phyloP scores from a whole-genome alignment of 2,113 vertebrate species.

The Thermophis baileyi region DNA sequence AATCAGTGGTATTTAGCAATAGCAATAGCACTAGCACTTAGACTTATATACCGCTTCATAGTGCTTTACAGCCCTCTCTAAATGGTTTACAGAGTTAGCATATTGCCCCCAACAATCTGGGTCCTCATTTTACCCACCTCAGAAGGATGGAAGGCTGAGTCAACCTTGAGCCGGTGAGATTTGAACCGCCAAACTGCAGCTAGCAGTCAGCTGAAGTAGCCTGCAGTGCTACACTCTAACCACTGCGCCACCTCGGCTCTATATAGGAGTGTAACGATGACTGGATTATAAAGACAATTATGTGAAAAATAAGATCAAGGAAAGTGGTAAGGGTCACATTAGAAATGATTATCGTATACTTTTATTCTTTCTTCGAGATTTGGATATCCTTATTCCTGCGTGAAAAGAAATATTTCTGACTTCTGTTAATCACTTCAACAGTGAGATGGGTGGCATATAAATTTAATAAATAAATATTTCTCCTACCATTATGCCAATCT shows the following conservation, averaged over 20 bases:
- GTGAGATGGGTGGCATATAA: not conserved
- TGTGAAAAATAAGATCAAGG: slow-evolving; percentile 40
- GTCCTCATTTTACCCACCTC: too few relatives aligned
- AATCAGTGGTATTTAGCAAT: slow-evolving; percentile 59
- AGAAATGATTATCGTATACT: slow-evolving; percentile 54
- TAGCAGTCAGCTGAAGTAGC: too few relatives aligned
- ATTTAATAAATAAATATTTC: not conserved
- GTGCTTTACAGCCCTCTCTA: too few relatives aligned
- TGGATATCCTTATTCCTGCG: slow-evolving; percentile 40
- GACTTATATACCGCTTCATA: too few relatives aligned
- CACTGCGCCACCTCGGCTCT: too few relatives aligned
- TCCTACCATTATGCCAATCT: not conserved
- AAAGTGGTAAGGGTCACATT: slow-evolving; percentile 50
- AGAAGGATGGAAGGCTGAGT: too few relatives aligned
- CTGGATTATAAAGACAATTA: slow-evolving; percentile 60
- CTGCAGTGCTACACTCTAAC: too few relatives aligned
- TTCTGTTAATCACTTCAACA: not conserved
- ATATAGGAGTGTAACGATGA: slow-evolving; percentile 58
- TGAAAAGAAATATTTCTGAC: not conserved
- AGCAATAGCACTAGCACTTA: too few relatives aligned
- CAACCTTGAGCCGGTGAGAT: too few relatives aligned
- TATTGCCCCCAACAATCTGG: too few relatives aligned
- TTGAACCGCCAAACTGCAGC: too few relatives aligned
- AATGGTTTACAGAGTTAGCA: too few relatives aligned
- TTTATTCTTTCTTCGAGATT: slow-evolving; percentile 54